Conservation (phyloP, 2,113 vertebrate genomes). For the Cebus imitator region DNA sequence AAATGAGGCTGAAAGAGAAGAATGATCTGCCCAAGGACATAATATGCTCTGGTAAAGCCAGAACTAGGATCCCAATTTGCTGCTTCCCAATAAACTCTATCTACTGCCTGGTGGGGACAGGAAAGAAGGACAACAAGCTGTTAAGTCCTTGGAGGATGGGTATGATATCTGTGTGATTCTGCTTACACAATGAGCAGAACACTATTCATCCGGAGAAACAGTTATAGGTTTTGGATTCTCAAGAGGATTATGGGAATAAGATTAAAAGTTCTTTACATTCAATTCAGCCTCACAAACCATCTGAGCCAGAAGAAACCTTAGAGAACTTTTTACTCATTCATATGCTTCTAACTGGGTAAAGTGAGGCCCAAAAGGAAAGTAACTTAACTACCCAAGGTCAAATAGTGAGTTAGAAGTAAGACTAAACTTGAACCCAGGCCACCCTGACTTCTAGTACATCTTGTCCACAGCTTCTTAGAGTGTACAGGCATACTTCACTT, state of each 20-base stretch:
- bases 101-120: neutral
- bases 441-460: neutral
- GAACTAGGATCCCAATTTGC: neutral
- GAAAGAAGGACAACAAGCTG: neutral
- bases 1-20: neutral
- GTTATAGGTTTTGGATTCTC: neutral
- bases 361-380: neutral
- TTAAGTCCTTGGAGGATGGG: neutral
- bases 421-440: neutral
- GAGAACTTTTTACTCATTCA: neutral
- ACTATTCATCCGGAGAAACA: neutral
- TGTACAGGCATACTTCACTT: neutral
- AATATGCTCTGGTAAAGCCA: neutral
- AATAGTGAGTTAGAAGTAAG: neutral
- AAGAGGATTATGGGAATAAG: neutral
- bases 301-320: neutral
- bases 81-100: neutral
- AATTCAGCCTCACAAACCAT: neutral
- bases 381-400: neutral
- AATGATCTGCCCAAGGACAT: conserved; percentile 23
- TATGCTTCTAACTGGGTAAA: neutral
- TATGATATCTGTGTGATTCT: neutral
- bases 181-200: neutral
- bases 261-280: neutral
- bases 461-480: neutral